phyloP scores from a whole-genome alignment of 2,113 vertebrate genomes.

The Cryptoleucopteryx plumbea region DNA sequence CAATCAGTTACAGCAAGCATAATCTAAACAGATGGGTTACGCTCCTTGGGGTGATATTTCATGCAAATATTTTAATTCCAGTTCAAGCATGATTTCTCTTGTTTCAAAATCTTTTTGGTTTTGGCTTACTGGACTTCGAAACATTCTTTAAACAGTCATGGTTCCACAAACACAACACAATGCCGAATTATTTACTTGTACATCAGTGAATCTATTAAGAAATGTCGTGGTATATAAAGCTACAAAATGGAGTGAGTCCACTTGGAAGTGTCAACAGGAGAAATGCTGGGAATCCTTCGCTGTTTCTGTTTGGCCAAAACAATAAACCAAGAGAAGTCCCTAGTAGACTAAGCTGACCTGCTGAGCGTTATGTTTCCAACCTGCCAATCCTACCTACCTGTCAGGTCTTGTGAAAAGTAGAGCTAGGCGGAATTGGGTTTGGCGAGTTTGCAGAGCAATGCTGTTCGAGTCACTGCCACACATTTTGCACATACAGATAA shows the following conservation, averaged over 20 bases:
- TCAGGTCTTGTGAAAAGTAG: background rate
- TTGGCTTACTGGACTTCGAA: slow-evolving; percentile 16
- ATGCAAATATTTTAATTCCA: slow-evolving; percentile 65
- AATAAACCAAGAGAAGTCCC: background rate
- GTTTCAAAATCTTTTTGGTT: slow-evolving; percentile 32
- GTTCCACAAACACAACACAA: background rate
- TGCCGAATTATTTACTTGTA: background rate
- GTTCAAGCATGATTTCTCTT: slow-evolving; percentile 15
- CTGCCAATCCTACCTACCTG: background rate
- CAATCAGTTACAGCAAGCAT: slow-evolving; percentile 27
- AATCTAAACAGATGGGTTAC: slow-evolving; percentile 60
- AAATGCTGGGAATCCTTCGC: background rate
- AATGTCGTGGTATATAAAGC: background rate
- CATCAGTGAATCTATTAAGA: background rate
- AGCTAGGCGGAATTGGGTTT: background rate
- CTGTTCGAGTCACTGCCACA: background rate
- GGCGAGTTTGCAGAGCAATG: background rate
- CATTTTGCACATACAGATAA: background rate
- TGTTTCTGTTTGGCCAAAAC: background rate
- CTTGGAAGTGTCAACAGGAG: background rate
- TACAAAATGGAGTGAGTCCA: background rate
- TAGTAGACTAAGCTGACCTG: background rate
- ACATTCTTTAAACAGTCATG: background rate
- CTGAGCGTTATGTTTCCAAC: background rate
- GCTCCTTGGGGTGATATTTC: slow-evolving; percentile 52